Percentiles rank a stretch among this genome's conserved stretches.
Conservation (phyloP, 2,113 vertebrate species). For the Eptatretus burgeri region DNA sequence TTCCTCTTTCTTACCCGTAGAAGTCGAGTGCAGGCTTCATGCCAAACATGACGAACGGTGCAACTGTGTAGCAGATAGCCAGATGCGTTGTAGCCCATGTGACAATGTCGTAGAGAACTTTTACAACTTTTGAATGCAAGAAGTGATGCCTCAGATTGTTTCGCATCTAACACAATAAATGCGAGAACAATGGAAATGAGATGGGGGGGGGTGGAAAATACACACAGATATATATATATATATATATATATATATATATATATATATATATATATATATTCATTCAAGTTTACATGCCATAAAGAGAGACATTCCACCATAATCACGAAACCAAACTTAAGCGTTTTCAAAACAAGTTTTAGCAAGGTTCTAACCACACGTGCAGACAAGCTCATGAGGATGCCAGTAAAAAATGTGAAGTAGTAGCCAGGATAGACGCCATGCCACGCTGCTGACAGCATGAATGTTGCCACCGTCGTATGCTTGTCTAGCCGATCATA, state of each 20-base stretch:
- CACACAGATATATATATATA: too few relatives aligned
- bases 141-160: slow-evolving; percentile 23
- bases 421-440: slow-evolving; percentile 93
- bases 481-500: slow-evolving; percentile 47
- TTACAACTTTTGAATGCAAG: slow-evolving; percentile 18
- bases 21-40: slow-evolving; percentile 24
- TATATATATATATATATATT: too few relatives aligned
- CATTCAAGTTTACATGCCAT: too few relatives aligned
- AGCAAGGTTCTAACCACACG: slow-evolving; percentile 37
- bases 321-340: too few relatives aligned
- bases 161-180: slow-evolving; percentile 18
- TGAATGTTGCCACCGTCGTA: slow-evolving; percentile 39
- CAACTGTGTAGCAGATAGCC: slow-evolving; percentile 22
- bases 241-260: too few relatives aligned
- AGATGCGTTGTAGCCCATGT: slow-evolving; percentile 28
- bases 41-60: slow-evolving; percentile 26
- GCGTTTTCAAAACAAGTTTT: background rate
- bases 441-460: slow-evolving; percentile 76
- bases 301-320: too few relatives aligned
- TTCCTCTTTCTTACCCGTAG: slow-evolving; percentile 23
- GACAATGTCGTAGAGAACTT: slow-evolving; percentile 16
- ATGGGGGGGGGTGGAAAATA: too few relatives aligned
- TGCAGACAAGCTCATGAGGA: slow-evolving; percentile 48
- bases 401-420: slow-evolving; percentile 73
- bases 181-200: background rate